Conservation (phyloP, 2,888 invertebrate species). For the Andrena marginata region DNA sequence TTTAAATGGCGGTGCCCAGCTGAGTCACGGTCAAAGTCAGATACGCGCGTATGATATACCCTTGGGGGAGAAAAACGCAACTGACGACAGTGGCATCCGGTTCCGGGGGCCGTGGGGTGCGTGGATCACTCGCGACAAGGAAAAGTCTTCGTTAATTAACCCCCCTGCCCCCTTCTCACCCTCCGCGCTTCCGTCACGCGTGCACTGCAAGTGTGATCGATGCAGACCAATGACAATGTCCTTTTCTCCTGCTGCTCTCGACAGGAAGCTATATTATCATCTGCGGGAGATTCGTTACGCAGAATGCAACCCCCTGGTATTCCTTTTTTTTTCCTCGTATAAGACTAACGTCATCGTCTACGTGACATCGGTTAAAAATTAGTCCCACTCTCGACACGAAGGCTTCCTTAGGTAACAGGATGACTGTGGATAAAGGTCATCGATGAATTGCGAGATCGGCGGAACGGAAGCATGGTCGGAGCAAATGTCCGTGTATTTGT, state of each 20-base stretch:
- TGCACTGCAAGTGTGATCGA: constrained; percentile 36
- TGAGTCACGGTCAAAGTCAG: constrained; percentile 80
- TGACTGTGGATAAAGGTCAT: no score
- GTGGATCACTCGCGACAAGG: constrained; percentile 61
- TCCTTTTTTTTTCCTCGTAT: constrained; percentile 1
- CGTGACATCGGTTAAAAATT: neutral
- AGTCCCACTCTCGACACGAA: neutral
- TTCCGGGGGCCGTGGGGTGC: constrained; percentile 66
- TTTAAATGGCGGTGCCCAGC: constrained; percentile 69
- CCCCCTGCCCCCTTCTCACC: constrained; percentile 21
- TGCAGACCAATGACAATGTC: constrained; percentile 51
- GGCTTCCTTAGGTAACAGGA: no score
- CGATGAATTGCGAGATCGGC: no score
- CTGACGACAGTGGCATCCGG: constrained; percentile 83
- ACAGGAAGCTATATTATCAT: constrained; percentile 19
- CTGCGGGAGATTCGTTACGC: constrained; percentile 23
- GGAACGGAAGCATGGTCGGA: no score
- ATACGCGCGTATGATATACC: constrained; percentile 69
- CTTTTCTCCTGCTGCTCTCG: constrained; percentile 33
- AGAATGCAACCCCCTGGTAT: constrained; percentile 1
- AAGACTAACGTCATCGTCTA: constrained; percentile 12
- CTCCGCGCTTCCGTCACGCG: constrained; percentile 21
- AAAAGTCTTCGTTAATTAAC: constrained; percentile 80
- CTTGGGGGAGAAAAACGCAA: constrained; percentile 66
- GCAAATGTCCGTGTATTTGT: no score